Percentiles rank a stretch among this genome's conserved stretches.
Evolutionary conservation across 2,797 vertebrate genomes (phyloP).

Genomic region (Rousettus madagascariensis): DNA sequence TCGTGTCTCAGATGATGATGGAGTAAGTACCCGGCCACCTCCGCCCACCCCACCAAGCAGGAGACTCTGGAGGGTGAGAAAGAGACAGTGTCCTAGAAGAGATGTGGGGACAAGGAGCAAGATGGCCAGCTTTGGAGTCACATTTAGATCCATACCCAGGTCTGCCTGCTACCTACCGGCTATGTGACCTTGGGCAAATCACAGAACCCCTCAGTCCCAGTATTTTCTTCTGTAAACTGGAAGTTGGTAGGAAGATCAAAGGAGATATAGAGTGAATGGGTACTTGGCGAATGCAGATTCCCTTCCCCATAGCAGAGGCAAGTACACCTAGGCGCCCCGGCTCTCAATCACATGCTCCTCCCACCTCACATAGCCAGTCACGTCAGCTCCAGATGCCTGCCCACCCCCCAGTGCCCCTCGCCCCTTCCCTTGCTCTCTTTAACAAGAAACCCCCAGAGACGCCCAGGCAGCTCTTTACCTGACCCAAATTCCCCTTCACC

Average conservation of each 20-base stretch:
- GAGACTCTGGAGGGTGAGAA: background rate
- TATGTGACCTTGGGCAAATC: background rate
- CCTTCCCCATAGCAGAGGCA: background rate
- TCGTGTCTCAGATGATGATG: conserved; percentile 99
- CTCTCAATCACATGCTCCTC: background rate
- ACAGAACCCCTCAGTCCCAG: background rate
- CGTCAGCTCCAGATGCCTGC: background rate
- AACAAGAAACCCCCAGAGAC: background rate
- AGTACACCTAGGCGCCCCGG: background rate
- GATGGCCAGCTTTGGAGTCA: background rate
- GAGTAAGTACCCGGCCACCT: conserved; percentile 90
- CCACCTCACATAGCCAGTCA: background rate
- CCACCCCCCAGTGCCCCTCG: background rate
- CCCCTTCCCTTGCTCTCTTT: background rate
- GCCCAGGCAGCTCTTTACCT: background rate
- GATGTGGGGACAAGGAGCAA: background rate
- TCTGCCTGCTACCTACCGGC: background rate
- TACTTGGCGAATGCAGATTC: background rate
- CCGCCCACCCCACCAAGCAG: rapidly evolving
- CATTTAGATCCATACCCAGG: background rate
- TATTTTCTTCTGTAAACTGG: background rate
- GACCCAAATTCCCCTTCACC: background rate
- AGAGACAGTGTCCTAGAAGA: background rate
- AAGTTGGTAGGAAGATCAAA: background rate
- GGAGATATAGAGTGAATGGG: background rate